These are phyloP conservation scores for Limnephilus rhombicus DNA, from an alignment of 2,888 invertebrate genomes.

Conservation along the genomic window DNA sequence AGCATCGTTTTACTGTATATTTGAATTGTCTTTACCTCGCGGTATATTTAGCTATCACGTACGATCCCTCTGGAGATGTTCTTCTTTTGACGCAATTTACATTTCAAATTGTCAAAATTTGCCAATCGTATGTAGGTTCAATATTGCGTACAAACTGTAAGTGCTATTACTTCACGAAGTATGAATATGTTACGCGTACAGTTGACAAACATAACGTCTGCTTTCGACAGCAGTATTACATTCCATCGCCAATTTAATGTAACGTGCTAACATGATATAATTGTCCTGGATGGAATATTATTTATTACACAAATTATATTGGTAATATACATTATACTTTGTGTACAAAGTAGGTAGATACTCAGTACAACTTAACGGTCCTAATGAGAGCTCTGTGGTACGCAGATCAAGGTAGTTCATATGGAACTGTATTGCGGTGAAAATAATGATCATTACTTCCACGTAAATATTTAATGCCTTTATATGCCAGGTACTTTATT, in stretches of 20 bases:
- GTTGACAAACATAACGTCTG: slow-evolving; percentile 61
- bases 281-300: background rate
- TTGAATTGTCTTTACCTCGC: background rate
- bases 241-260: slow-evolving; percentile 23
- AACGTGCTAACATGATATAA: slow-evolving; percentile 48
- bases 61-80: background rate
- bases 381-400: no score
- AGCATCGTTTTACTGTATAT: no score
- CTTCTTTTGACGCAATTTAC: slow-evolving; percentile 28
- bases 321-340: no score
- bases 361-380: no score
- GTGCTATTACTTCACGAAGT: slow-evolving; percentile 55
- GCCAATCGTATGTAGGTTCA: slow-evolving; percentile 40
- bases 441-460: background rate
- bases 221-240: slow-evolving; percentile 57
- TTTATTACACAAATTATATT: background rate
- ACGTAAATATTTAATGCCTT: background rate
- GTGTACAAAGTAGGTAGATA: no score
- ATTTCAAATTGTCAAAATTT: slow-evolving; percentile 3
- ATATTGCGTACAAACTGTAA: slow-evolving; percentile 37
- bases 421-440: background rate
- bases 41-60: background rate
- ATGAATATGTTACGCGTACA: slow-evolving; percentile 53
- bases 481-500: background rate
- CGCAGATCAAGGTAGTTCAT: background rate